These are phyloP conservation scores for Sphenodon punctatus DNA, from an alignment of 2,797 vertebrate species.

Conservation along the genomic window DNA sequence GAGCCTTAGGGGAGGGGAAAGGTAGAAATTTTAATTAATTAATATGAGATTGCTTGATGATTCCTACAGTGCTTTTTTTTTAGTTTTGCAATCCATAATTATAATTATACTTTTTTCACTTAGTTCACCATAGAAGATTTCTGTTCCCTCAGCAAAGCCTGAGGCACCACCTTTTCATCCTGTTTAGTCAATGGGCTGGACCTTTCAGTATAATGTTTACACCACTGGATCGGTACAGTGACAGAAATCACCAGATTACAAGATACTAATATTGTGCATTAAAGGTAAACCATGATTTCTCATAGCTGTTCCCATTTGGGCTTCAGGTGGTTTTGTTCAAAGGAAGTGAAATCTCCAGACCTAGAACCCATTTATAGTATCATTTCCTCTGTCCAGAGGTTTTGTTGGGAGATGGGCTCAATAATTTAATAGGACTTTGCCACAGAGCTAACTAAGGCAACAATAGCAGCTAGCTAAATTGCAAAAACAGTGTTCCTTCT, in stretches of 20 bases:
- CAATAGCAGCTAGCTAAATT: not conserved
- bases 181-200: slow-evolving; percentile 99
- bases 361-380: not conserved
- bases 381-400: not conserved
- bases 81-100: not conserved
- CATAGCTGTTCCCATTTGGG: not conserved
- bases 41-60: not conserved
- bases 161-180: slow-evolving; percentile 96
- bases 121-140: slow-evolving; percentile 97
- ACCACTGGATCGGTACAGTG: slow-evolving; percentile 96
- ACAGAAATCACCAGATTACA: slow-evolving; percentile 98
- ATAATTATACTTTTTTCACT: slow-evolving; percentile 53
- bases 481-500: not conserved
- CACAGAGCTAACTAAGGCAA: not conserved
- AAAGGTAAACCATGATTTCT: slow-evolving; percentile 79
- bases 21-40: too few relatives aligned
- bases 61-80: not conserved
- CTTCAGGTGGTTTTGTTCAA: not conserved
- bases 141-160: slow-evolving; percentile 98
- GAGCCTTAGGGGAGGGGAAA: too few relatives aligned
- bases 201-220: slow-evolving; percentile 99
- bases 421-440: not conserved
- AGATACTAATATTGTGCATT: slow-evolving; percentile 97
- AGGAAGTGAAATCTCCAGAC: not conserved
- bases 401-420: not conserved